These are phyloP conservation scores for Quadroppia sp. DNA, from an alignment of 2,888 invertebrate species.

Conservation along the genomic window DNA sequence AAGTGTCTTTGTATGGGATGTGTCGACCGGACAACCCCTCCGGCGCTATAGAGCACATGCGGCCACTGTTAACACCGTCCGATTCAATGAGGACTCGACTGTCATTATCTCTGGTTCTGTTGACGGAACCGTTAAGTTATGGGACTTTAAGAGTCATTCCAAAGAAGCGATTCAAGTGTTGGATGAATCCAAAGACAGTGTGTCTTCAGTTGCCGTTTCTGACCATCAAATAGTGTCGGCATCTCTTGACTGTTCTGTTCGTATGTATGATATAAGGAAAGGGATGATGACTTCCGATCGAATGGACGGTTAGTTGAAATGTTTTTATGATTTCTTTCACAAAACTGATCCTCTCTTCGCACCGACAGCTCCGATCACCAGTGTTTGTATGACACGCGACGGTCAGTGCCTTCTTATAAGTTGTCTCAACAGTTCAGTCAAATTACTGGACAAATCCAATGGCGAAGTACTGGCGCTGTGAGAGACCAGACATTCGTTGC, in stretches of 20 bases:
- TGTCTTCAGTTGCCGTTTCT: constrained; percentile 63
- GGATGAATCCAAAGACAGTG: constrained; percentile 88
- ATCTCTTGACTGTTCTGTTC: constrained; percentile 79
- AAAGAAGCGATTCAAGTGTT: constrained; percentile 72
- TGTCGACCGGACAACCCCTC: constrained; percentile 79
- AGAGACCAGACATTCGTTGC: constrained; percentile 47
- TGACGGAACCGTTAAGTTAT: constrained; percentile 86
- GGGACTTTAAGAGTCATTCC: constrained; percentile 69
- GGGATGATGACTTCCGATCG: constrained; percentile 78
- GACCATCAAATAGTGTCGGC: constrained; percentile 84
- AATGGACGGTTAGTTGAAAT: constrained; percentile 59
- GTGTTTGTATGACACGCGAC: constrained; percentile 79
- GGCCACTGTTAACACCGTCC: constrained; percentile 73
- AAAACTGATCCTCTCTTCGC: background rate
- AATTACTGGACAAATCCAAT: constrained; percentile 80
- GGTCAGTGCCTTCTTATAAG: constrained; percentile 84
- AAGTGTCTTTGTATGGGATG: constrained; percentile 92
- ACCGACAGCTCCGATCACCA: constrained; percentile 67
- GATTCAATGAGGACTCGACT: constrained; percentile 91
- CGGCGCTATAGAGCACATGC: constrained; percentile 82
- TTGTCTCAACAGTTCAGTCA: constrained; percentile 74
- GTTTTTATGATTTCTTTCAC: background rate
- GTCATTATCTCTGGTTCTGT: constrained; percentile 86
- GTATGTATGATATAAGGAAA: constrained; percentile 84
- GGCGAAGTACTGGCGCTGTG: constrained; percentile 70